Conservation (phyloP, 2,888 invertebrate genomes). For the Bembecia ichneumoniformis region DNA sequence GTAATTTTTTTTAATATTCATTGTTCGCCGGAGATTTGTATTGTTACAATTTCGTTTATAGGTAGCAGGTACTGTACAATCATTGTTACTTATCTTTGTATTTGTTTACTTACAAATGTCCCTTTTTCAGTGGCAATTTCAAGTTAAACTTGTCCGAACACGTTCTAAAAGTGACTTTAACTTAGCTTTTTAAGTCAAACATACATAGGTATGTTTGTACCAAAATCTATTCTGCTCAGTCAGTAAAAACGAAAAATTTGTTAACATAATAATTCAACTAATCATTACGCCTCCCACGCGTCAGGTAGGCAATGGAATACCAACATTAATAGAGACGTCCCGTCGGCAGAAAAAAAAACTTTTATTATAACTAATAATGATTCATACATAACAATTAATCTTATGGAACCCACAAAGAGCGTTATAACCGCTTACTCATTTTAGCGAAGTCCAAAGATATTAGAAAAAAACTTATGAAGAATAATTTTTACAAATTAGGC, state of each 20-base stretch:
- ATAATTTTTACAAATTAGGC: constrained; percentile 65
- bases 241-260: constrained; percentile 13
- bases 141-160: no score
- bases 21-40: no score
- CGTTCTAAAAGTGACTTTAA: no score
- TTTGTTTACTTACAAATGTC: no score
- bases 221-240: no score
- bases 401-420: constrained; percentile 45
- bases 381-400: constrained; percentile 56
- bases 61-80: no score
- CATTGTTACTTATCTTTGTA: no score
- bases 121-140: no score
- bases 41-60: no score
- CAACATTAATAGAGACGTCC: constrained; percentile 50
- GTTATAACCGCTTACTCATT: constrained; percentile 61
- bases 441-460: constrained; percentile 37
- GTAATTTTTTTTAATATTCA: no score
- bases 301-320: constrained; percentile 30
- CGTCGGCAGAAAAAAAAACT: constrained; percentile 33
- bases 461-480: constrained; percentile 27
- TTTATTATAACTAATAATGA: constrained; percentile 27
- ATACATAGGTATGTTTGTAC: no score
- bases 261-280: constrained; percentile 33
- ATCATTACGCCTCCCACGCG: constrained; percentile 47
- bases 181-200: no score